phyloP scores from a whole-genome alignment of 2,113 vertebrate genomes.

The Zosterops borbonicus region DNA sequence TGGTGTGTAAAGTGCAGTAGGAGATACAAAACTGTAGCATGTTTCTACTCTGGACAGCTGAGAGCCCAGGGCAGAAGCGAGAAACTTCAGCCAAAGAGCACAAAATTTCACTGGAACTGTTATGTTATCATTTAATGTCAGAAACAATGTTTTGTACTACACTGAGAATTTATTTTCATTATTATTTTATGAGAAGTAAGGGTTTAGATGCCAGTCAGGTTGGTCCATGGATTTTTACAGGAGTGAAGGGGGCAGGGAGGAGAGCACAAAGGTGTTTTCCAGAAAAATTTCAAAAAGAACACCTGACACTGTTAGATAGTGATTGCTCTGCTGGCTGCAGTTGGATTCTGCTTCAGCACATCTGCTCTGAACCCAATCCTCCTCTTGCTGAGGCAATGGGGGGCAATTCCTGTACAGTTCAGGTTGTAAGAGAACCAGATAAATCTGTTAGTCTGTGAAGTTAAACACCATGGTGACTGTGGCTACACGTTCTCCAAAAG shows the following conservation, averaged over 20 bases:
- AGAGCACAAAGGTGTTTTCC: neutral
- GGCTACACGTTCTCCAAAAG: neutral
- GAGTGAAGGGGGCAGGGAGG: neutral
- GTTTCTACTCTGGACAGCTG: neutral
- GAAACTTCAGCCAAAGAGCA: neutral
- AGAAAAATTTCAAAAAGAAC: neutral
- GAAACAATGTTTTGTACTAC: neutral
- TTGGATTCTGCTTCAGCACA: neutral
- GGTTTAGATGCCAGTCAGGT: neutral
- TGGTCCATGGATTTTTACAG: neutral
- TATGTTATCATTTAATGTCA: neutral
- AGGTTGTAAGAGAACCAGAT: neutral
- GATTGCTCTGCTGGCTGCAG: neutral
- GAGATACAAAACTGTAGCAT: neutral
- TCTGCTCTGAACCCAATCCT: neutral
- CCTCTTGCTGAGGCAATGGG: neutral
- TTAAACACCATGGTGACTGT: neutral
- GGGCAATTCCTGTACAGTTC: neutral
- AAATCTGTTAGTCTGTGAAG: neutral
- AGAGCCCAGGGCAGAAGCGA: neutral
- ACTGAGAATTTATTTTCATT: neutral
- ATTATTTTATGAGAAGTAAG: neutral
- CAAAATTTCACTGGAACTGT: neutral
- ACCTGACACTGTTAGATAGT: neutral
- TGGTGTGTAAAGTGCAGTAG: neutral